Evolutionary conservation across 2,113 vertebrate genomes (phyloP).

Genomic region (Zosterops borbonicus): DNA sequence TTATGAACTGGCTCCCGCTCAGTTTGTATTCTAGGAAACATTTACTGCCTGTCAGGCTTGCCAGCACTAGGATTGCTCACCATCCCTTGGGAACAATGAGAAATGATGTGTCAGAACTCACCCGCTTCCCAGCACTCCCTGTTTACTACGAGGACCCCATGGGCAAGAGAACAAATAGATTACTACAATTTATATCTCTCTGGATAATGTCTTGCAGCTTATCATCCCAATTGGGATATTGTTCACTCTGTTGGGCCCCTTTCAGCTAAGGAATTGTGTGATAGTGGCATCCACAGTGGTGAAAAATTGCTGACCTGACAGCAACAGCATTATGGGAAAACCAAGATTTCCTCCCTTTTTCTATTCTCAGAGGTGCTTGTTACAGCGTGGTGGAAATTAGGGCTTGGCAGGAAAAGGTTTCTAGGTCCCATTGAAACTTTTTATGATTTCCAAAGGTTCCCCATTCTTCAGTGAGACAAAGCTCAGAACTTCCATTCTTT

Average conservation of each 20-base stretch:
- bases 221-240: conserved; percentile 29
- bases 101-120: conserved; percentile 57
- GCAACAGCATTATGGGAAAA: neutral
- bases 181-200: conserved; percentile 59
- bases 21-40: conserved; percentile 57
- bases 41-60: conserved; percentile 35
- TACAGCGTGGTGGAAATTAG: neutral
- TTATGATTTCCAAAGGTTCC: neutral
- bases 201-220: conserved; percentile 38
- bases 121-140: conserved; percentile 25
- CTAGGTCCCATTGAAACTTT: neutral
- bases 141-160: conserved; percentile 41
- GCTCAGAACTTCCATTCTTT: neutral
- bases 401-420: neutral
- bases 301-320: conserved; percentile 9
- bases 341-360: neutral
- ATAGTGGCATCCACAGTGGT: neutral
- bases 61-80: conserved; percentile 24
- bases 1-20: neutral
- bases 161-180: conserved; percentile 52
- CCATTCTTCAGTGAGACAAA: neutral
- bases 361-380: neutral
- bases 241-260: conserved; percentile 17
- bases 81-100: conserved; percentile 47
- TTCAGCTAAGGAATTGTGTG: conserved; percentile 11